Base-by-base conservation (phyloP, 2,888 invertebrate genomes). In the Hipparchia semele region DNA sequence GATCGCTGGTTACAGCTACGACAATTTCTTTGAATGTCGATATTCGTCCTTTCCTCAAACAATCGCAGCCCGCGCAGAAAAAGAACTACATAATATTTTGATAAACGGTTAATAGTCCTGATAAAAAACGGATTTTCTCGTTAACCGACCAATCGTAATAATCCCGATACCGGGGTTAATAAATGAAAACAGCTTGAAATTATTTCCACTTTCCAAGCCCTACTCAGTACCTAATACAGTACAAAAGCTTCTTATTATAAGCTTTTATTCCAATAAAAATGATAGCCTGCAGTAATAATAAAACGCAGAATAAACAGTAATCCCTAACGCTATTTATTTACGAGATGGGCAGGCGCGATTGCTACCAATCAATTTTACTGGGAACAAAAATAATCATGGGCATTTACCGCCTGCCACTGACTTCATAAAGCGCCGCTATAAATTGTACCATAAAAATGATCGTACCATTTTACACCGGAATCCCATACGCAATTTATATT, bases 361-460 rank as follows among this genome's bases (percentile, higher is more conserved):
- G 60, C 60, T 51, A 61, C 69, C 69, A 61, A 69, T 69, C 69
- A 69, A 69, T 69, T 69, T 69, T 39, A 53, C 69, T 59, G 46
- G 13, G 68, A 68, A 68, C 68, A 68, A 68, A 68, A 68, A 68
- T 68, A 68, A 68, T 68, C 68, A 61, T 51, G 51, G 45, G 60
- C 69, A 61, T 69, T 69, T 69, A 53, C 69, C 61, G 69, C 60
- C 69, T 69, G 69, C 69, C 69, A 53, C 51, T 69, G 69, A 69
- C 69, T 69, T 61, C 69, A 69, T 69, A 87, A 88, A 84, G 82
- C 76, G 83, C 79, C 75, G 82, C 79, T 76, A 82, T 87, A 86
- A 86, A 88, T 85, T 85, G 81, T 80, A 83, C 80, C 83, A 82
- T 82, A 84, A 86, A 88, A 82, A 74, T 82, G 84, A 84, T 84